phyloP scores from a whole-genome alignment of 2,888 invertebrate species.

The Eupithecia tripunctaria region DNA sequence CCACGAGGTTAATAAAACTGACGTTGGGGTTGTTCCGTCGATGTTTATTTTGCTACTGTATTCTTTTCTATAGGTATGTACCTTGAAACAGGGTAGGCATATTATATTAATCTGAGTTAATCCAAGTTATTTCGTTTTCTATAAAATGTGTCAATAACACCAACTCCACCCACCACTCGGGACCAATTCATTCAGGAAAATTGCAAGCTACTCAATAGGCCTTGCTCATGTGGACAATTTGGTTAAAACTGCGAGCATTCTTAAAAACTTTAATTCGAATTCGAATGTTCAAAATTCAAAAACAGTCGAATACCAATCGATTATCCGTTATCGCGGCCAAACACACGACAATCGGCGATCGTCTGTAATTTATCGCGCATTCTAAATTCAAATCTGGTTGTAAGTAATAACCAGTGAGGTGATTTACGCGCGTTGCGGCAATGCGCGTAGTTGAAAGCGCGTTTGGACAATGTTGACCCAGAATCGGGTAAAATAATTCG shows the following conservation, averaged over 20 bases:
- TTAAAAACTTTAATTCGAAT: neutral
- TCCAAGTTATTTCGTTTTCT: no score
- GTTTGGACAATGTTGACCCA: slow-evolving; percentile 71
- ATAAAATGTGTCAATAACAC: neutral
- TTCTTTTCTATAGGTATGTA: neutral
- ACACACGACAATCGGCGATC: slow-evolving; percentile 37
- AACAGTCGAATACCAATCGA: neutral
- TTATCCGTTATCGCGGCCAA: slow-evolving; percentile 19
- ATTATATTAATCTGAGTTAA: no score
- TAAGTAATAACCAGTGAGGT: slow-evolving; percentile 42
- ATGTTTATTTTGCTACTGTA: neutral
- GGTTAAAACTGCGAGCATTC: neutral
- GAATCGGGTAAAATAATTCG: slow-evolving; percentile 46
- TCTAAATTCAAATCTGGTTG: slow-evolving; percentile 46
- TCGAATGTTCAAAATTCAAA: neutral
- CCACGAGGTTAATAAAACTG: neutral
- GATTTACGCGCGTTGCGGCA: slow-evolving; percentile 43
- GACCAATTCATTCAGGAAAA: neutral
- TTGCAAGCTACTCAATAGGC: neutral
- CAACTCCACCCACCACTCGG: neutral
- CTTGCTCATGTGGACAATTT: no score
- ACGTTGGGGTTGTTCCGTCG: neutral
- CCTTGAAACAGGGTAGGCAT: neutral
- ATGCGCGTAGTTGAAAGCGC: slow-evolving; percentile 55
- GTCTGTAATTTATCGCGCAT: slow-evolving; percentile 38